Evolutionary conservation across 2,797 vertebrate species (phyloP).

Genomic region (Centropyge bicolor): DNA sequence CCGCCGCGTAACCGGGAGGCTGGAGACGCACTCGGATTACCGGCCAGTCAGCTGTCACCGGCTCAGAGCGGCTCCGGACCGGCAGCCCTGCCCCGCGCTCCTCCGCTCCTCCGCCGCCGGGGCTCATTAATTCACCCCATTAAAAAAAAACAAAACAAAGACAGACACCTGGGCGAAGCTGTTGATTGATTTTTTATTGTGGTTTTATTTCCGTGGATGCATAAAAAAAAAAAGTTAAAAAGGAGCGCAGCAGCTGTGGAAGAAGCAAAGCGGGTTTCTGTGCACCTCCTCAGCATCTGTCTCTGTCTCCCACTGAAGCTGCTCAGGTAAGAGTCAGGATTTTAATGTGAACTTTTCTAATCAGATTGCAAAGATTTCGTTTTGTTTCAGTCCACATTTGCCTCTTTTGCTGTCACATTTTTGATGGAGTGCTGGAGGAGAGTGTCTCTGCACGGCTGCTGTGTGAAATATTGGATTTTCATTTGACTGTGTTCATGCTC

Average conservation of each 20-base stretch:
- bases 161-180: slow-evolving; percentile 36
- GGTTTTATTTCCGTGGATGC: slow-evolving; percentile 55
- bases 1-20: slow-evolving; percentile 61
- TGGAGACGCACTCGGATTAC: slow-evolving; percentile 82
- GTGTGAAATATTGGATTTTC: neutral
- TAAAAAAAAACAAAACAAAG: slow-evolving; percentile 17
- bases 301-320: slow-evolving; percentile 22
- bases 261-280: slow-evolving; percentile 30
- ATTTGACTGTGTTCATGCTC: slow-evolving; percentile 12
- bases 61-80: slow-evolving; percentile 60
- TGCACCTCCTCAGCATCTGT: slow-evolving; percentile 42
- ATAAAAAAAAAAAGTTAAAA: slow-evolving; percentile 63
- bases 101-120: slow-evolving; percentile 39
- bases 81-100: slow-evolving; percentile 49
- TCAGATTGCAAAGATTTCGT: no score
- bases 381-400: slow-evolving; percentile 9
- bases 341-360: slow-evolving; percentile 22
- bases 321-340: slow-evolving; percentile 23
- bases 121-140: slow-evolving; percentile 38
- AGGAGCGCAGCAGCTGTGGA: slow-evolving; percentile 65
- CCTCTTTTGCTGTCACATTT: neutral
- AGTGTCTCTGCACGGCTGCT: slow-evolving; percentile 20
- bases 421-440: slow-evolving; percentile 11
- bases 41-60: slow-evolving; percentile 75
- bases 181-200: slow-evolving; percentile 54